Evolutionary conservation across 2,113 vertebrate genomes (phyloP), one percentile per base, ranked within the genome.

Genomic region (Macrotis lagotis): DNA sequence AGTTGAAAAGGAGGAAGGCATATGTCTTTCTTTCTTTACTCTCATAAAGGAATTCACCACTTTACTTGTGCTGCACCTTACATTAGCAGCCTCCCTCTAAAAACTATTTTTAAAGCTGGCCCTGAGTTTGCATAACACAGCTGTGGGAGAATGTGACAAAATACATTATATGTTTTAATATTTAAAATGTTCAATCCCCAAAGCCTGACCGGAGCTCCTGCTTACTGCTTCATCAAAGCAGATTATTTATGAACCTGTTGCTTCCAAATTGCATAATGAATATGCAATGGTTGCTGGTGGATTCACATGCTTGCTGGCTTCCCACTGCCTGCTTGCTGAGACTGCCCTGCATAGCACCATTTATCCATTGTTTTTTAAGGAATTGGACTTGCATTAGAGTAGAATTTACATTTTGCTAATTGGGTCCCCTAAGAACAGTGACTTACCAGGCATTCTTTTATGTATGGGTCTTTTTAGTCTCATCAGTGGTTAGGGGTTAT

Each of bases 321-420:
- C 90, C 12, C 26, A 24, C 0, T 88, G 28, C n/a, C 48, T 14
- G 5, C 0, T 19, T 90, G 74, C 2, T 92, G 3, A 6, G 90
- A 3, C 90, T 92, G 8, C 22, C 53, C 48, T 22, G 22, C 50
- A 90, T 1, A 37, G 51, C 28, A 52, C 22, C 3, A 2, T 91
- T 96, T 51, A 96, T 97, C 96, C 92, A 93, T 47, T 19, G 51
- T 25, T 2, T 88, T 53, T 92, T 51, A 90, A 93, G 95, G 96
- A 96, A 90, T 14, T 8, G 22, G n/a, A 0, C 48, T 89, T 50
- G 53, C 94, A 97, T 90, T 93, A 95, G 96, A 94, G 93, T 66
- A 0, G 89, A 93, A 93, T 96, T 48, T 96, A 31, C 14, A 48
- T 97, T 94, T 51, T 96, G 92, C 94, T 98, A 95, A 97, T 96